Percentiles rank a stretch among this genome's conserved stretches.
Conservation (phyloP, 2,888 invertebrate species). For the Pristionchus fissidentatus region DNA sequence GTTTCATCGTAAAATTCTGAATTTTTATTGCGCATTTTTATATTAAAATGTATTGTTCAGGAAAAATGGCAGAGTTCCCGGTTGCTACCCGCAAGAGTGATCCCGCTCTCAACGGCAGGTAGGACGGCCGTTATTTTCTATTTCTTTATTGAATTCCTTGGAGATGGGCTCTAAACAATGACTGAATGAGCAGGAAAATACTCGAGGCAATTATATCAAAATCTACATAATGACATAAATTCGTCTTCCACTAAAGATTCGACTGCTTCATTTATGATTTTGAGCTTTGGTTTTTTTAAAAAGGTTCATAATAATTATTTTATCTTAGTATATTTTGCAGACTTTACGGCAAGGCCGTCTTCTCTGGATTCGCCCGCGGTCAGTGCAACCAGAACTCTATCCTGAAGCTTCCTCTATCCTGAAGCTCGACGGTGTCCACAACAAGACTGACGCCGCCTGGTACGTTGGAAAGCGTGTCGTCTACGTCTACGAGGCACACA, state of each 20-base stretch:
- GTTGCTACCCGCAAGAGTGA: conserved; percentile 43
- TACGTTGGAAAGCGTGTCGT: conserved; percentile 97
- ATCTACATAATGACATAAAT: too few relatives aligned
- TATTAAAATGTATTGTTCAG: conserved; percentile 23
- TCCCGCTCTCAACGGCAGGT: conserved; percentile 45
- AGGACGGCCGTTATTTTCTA: not conserved
- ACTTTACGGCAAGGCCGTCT: conserved; percentile 72
- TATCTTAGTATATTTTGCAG: too few relatives aligned
- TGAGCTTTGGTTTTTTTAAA: too few relatives aligned
- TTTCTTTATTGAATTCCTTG: too few relatives aligned
- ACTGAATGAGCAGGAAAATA: too few relatives aligned
- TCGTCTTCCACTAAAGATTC: too few relatives aligned
- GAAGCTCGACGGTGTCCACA: conserved; percentile 87
- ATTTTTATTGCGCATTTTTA: too few relatives aligned
- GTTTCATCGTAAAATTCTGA: too few relatives aligned
- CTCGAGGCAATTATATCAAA: not conserved
- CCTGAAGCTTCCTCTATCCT: conserved; percentile 96
- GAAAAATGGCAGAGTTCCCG: conserved; percentile 46
- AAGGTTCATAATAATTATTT: too few relatives aligned
- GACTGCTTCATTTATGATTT: not conserved
- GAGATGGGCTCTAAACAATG: too few relatives aligned
- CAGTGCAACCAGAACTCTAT: conserved; percentile 95
- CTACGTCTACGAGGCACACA: conserved; percentile 90
- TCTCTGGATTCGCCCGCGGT: conserved; percentile 86
- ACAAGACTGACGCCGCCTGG: conserved; percentile 83